Percentiles rank a stretch among this genome's conserved stretches.
phyloP scores from a whole-genome alignment of 2,113 vertebrate genomes.

The Rhagologus leucostigma region DNA sequence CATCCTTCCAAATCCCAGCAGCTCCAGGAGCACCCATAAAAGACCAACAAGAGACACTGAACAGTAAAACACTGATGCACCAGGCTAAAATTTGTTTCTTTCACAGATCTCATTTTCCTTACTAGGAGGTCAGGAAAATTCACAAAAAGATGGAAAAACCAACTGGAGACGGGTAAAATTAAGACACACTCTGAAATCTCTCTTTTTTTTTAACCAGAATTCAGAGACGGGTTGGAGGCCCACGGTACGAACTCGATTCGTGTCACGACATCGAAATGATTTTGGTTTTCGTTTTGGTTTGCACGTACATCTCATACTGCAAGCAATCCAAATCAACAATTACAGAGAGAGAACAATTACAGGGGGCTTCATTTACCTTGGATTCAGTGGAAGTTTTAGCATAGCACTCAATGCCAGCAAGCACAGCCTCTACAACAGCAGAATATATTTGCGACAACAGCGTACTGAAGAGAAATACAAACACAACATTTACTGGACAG shows the following conservation, averaged over 20 bases:
- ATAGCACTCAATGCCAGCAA: constrained; percentile 90
- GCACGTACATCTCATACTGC: neutral
- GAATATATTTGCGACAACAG: constrained; percentile 90
- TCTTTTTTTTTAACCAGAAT: neutral
- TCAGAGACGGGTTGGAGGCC: neutral
- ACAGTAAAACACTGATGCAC: constrained; percentile 1
- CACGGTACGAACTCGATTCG: neutral
- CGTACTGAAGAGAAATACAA: constrained; percentile 74
- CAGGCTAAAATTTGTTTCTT: neutral
- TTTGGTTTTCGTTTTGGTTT: neutral
- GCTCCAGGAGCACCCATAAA: neutral
- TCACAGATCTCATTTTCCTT: neutral
- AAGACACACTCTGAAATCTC: neutral
- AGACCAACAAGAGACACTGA: neutral
- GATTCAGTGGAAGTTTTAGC: constrained; percentile 80
- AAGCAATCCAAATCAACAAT: constrained; percentile 37
- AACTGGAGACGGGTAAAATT: neutral
- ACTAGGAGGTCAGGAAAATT: neutral
- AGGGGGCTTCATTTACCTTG: constrained; percentile 78
- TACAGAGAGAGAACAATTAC: neutral
- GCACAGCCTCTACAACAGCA: constrained; percentile 86
- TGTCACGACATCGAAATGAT: fast-evolving
- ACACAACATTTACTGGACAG: constrained; percentile 54
- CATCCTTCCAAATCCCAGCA: neutral
- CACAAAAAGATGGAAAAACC: neutral